Base-by-base conservation (phyloP, 1,140 invertebrate species). In the Drosophila subpulchrella region DNA sequence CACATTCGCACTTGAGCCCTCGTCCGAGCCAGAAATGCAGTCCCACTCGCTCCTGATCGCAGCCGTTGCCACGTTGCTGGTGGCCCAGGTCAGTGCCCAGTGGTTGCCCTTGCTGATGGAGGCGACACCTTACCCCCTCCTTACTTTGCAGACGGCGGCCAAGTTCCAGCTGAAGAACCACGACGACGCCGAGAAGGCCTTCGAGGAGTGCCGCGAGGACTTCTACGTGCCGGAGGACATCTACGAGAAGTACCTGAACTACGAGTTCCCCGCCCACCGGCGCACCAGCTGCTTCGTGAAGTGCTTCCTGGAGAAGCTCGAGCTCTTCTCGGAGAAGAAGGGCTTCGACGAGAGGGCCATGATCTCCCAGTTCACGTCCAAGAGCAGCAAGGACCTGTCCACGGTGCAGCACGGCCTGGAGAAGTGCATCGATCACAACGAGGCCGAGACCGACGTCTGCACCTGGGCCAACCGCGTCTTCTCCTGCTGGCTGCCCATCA, bases 391-490 rank as follows among this genome's bases (percentile, higher is more conserved):
- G 54, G 51, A 91, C 54, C 12, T 81, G 32, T 56, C 79, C 8
- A 15, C 71, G 2, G 72, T 91, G 39, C 81, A 73, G 50, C 90
- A 91, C 24, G 90, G 90, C 6, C 70, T 91, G 56, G 90, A 91
- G 73, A 91, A 91, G 59, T 91, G 90, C 65, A 78, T 91, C 30
- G 90, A 91, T 57, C 86, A 91, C 72, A 91, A 91, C 39, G 90
- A 91, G 60, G 81, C 81, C 13, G 90, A 91, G 53, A 86, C 90
- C 3, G 81, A 89, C 34, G 17, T 53, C 5, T 91, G 90, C 73
- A 86, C 81, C 39, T 91, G 84, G 78, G 90, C 90, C 11, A 72
- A 90, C 46, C 86, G 90, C 5, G 90, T 91, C 34, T 91, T 90
- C 61, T 90, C 90, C 55, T 91, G 90, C 72, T 91, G 90, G 90